A percentile compares a stretch with the other conserved stretches of the same genome.
Conservation (phyloP, 2,888 invertebrate genomes). For the Dorcus parallelipipedus region DNA sequence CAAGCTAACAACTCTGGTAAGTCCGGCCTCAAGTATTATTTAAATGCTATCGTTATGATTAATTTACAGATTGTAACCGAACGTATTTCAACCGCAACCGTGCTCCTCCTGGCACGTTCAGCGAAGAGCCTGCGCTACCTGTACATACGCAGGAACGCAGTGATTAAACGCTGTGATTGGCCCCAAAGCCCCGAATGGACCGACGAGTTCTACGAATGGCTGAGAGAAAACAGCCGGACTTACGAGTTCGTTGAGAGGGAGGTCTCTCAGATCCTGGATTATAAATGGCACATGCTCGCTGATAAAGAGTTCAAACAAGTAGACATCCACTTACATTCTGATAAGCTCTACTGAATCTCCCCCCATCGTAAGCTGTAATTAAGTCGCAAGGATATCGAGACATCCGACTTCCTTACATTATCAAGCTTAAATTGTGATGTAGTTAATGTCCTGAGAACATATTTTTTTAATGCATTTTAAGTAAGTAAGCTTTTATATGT, state of each 20-base stretch:
- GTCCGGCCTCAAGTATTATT: conserved; percentile 14
- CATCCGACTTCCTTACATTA: too few relatives aligned
- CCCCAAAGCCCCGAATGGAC: conserved; percentile 62
- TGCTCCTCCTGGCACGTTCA: conserved; percentile 65
- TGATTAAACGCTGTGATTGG: conserved; percentile 70
- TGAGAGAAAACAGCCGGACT: conserved; percentile 58
- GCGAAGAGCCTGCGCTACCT: conserved; percentile 61
- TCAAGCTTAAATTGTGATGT: neutral
- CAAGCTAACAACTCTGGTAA: conserved; percentile 65
- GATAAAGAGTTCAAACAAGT: conserved; percentile 62
- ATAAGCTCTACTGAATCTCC: too few relatives aligned
- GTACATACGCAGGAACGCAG: conserved; percentile 67
- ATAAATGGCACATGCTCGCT: conserved; percentile 63
- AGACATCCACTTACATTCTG: conserved; percentile 28
- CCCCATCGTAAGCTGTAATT: too few relatives aligned
- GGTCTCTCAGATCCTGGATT: conserved; percentile 65
- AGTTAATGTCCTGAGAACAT: neutral
- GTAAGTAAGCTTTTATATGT: neutral
- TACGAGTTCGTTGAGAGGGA: conserved; percentile 66
- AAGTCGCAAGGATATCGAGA: too few relatives aligned
- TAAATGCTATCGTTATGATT: neutral
- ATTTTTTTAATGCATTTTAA: neutral
- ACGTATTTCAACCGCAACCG: conserved; percentile 72
- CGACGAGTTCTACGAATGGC: conserved; percentile 63
- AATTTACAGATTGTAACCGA: conserved; percentile 66